Conservation (phyloP, 2,888 invertebrate genomes). For the Onthophagus sagittarius region DNA sequence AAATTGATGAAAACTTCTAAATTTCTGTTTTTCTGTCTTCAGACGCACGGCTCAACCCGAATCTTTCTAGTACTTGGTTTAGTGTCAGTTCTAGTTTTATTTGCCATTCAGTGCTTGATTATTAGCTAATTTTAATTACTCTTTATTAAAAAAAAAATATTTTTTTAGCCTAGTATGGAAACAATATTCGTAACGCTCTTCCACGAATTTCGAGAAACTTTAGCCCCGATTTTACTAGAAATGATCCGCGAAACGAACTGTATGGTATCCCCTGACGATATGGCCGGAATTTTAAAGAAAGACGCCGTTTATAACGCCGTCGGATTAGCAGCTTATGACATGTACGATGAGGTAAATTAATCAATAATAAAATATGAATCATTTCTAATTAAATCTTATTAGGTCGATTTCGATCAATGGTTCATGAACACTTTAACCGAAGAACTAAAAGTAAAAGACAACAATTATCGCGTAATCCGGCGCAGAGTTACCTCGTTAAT, state of each 20-base stretch:
- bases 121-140: too few species aligned
- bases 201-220: conserved; percentile 68
- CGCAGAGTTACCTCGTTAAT: conserved; percentile 82
- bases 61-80: too few species aligned
- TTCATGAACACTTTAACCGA: conserved; percentile 75
- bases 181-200: conserved; percentile 80
- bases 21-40: too few species aligned
- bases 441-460: conserved; percentile 78
- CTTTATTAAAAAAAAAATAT: too few species aligned
- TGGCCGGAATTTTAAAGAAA: conserved; percentile 76
- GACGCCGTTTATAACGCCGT: conserved; percentile 94
- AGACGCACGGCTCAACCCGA: too few species aligned
- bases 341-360: conserved; percentile 74
- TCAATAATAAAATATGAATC: neutral
- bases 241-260: conserved; percentile 67
- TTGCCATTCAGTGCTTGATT: too few species aligned
- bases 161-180: conserved; percentile 79
- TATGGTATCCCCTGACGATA: conserved; percentile 65
- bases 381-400: conserved; percentile 16
- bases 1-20: too few species aligned
- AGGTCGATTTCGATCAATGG: conserved; percentile 92
- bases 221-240: conserved; percentile 69
- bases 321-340: conserved; percentile 81
- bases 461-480: conserved; percentile 79
- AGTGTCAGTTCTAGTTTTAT: too few species aligned